Percentiles rank a stretch among this genome's conserved stretches.
These are phyloP conservation scores for Pseudomyrmex dendroicus DNA, from an alignment of 1,140 invertebrate species.

Conservation along the genomic window DNA sequence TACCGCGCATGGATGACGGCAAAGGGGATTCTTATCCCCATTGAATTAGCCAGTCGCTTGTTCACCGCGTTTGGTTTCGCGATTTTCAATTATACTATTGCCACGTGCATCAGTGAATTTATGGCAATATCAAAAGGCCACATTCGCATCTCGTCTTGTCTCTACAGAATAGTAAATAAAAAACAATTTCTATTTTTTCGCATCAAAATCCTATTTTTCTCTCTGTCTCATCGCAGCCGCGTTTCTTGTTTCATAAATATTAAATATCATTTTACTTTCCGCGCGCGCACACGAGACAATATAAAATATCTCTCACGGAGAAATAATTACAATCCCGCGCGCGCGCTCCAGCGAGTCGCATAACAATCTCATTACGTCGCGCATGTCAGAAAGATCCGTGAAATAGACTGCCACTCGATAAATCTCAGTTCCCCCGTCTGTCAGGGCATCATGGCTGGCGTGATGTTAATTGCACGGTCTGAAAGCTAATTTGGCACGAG, in stretches of 20 bases:
- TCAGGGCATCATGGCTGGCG: conserved; percentile 44
- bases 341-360: not conserved
- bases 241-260: not conserved
- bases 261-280: not conserved
- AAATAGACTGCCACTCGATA: conserved; percentile 47
- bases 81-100: conserved; percentile 49
- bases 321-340: conserved; percentile 27
- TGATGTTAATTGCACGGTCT: conserved; percentile 53
- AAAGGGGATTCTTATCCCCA: conserved; percentile 46
- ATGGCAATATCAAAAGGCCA: not conserved
- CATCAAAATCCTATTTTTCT: not conserved
- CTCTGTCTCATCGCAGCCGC: not conserved
- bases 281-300: not conserved
- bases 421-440: conserved; percentile 31
- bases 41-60: conserved; percentile 43
- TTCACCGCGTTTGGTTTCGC: conserved; percentile 22
- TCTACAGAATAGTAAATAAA: no score
- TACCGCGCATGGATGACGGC: conserved; percentile 36
- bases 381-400: conserved; percentile 29
- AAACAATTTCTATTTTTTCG: not conserved
- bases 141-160: not conserved
- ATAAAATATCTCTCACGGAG: conserved; percentile 18
- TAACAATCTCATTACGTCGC: conserved; percentile 2
- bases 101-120: not conserved
- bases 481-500: conserved; percentile 58